Conservation (phyloP, 1,140 invertebrate genomes). For the Carcinoscorpius rotundicauda region DNA sequence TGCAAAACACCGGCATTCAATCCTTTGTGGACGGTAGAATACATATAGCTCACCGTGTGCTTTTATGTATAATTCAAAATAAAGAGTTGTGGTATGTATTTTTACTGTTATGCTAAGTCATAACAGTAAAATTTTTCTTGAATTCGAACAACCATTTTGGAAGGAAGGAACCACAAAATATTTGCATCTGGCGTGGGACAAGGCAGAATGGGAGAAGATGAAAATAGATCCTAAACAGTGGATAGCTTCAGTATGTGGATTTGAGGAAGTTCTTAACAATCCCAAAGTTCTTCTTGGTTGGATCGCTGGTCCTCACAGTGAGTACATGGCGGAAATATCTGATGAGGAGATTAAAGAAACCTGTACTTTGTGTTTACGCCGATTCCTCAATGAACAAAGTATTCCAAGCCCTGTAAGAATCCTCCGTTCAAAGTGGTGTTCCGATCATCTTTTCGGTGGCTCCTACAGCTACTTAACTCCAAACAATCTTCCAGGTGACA, state of each 20-base stretch:
- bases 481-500: constrained; percentile 16
- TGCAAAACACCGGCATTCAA: no score
- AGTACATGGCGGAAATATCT: constrained; percentile 56
- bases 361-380: constrained; percentile 39
- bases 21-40: no score
- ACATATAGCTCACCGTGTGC: no score
- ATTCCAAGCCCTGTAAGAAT: constrained; percentile 22
- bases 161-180: constrained; percentile 68
- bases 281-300: constrained; percentile 49
- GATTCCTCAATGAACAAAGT: constrained; percentile 19
- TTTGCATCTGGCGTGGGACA: constrained; percentile 57
- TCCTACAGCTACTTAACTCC: constrained; percentile 43
- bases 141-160: constrained; percentile 74
- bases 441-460: constrained; percentile 46
- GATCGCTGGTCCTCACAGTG: constrained; percentile 59
- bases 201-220: constrained; percentile 32
- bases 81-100: no score
- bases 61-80: no score
- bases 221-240: constrained; percentile 41
- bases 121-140: constrained; percentile 88
- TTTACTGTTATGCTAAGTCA: no score
- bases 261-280: constrained; percentile 41
- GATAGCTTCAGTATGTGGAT: constrained; percentile 86
- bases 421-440: constrained; percentile 43
- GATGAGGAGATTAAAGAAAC: constrained; percentile 57